phyloP scores from a whole-genome alignment of 2,113 vertebrate genomes.

The Piprites chloris region DNA sequence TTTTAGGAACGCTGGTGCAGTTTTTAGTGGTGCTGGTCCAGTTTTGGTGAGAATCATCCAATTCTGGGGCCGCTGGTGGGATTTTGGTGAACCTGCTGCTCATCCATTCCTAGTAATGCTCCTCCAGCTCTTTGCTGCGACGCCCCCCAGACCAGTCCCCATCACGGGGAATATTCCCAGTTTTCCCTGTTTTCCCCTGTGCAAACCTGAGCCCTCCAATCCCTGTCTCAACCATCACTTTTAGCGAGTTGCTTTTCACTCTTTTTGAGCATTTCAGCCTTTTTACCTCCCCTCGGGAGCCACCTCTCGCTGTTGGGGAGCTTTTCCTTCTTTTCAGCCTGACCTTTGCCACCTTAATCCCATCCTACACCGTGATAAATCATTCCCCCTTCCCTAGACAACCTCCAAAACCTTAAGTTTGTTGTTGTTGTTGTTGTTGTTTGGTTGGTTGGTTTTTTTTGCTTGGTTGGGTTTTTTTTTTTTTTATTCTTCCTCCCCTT shows the following conservation, averaged over 20 bases:
- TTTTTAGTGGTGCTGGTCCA: not conserved
- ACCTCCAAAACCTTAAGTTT: not conserved
- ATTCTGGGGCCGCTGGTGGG: rapidly evolving
- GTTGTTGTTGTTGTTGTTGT: no score
- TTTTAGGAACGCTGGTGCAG: not conserved
- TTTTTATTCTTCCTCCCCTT: not conserved
- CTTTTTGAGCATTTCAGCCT: not conserved
- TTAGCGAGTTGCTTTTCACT: not conserved
- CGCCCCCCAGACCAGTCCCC: not conserved
- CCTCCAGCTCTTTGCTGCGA: not conserved
- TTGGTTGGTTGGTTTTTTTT: no score
- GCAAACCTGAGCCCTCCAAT: not conserved
- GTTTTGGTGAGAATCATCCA: not conserved
- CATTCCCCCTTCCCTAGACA: not conserved
- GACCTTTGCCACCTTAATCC: not conserved
- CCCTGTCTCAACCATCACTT: not conserved
- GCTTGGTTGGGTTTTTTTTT: no score
- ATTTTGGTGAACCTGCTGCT: no score
- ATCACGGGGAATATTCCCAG: not conserved
- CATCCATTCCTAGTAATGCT: rapidly evolving
- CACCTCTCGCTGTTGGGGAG: not conserved
- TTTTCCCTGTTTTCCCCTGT: rapidly evolving
- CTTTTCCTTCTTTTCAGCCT: not conserved
- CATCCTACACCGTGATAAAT: not conserved
- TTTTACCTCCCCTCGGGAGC: not conserved